Percentiles rank a stretch among this genome's conserved stretches.
phyloP scores from a whole-genome alignment of 2,113 vertebrate genomes.

The Lophochroa leadbeateri region DNA sequence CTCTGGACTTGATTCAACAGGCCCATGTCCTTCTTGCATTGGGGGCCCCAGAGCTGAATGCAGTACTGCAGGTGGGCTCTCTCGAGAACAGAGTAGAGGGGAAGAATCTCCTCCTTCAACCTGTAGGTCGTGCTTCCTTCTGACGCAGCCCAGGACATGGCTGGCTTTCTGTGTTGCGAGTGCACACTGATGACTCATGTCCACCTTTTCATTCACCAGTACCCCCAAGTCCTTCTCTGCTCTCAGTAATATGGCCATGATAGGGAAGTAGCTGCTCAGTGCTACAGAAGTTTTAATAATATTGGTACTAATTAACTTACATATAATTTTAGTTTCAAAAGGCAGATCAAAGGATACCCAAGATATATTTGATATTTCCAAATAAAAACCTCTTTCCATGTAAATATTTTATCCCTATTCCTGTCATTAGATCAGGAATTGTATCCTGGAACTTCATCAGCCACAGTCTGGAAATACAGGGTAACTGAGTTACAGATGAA shows the following conservation, averaged over 20 bases:
- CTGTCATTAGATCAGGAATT: background rate
- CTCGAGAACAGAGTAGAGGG: background rate
- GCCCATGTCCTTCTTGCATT: background rate
- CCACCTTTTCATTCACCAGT: background rate
- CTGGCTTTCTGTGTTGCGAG: background rate
- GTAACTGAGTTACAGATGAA: background rate
- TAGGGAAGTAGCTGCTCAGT: background rate
- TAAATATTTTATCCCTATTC: background rate
- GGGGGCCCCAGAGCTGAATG: background rate
- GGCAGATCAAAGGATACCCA: background rate
- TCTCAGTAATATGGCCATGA: background rate
- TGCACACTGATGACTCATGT: accelerated
- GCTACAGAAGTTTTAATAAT: background rate
- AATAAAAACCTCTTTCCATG: background rate
- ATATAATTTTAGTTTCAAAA: background rate
- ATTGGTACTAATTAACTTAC: background rate
- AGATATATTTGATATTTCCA: background rate
- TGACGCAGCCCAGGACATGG: too few species aligned
- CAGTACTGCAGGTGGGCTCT: background rate
- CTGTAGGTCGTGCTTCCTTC: background rate
- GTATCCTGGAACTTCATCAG: background rate
- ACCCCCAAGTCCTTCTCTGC: background rate
- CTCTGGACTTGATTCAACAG: background rate
- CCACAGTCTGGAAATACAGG: background rate
- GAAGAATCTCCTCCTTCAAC: background rate